Percentiles rank a stretch among this genome's conserved stretches.
These are phyloP conservation scores for Dicycla oo DNA, from an alignment of 2,888 invertebrate genomes.

Conservation along the genomic window DNA sequence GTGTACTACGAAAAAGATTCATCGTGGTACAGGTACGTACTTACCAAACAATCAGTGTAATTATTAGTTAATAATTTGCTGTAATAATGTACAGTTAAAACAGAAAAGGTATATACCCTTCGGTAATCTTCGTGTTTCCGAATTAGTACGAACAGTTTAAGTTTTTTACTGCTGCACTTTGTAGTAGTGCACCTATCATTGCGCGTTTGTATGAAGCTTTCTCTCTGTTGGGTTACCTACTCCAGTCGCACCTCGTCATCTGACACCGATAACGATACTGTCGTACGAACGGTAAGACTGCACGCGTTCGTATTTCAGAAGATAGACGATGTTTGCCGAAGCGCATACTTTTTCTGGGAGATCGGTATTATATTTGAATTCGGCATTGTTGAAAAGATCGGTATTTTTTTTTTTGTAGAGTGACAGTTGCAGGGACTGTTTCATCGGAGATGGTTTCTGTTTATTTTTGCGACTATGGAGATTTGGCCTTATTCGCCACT, in stretches of 20 bases:
- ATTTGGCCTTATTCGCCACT: constrained; percentile 85
- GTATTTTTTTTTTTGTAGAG: constrained; percentile 74
- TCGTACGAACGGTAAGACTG: too few species aligned
- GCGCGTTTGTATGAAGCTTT: not conserved
- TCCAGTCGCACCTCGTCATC: not conserved
- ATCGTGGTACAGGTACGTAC: constrained; percentile 93
- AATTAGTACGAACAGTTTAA: not conserved
- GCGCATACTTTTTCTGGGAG: not conserved
- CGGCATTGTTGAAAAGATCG: not conserved
- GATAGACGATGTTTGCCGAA: constrained; percentile 1
- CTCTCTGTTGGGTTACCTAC: not conserved
- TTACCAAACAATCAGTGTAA: not conserved
- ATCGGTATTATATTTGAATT: not conserved
- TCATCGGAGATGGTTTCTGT: constrained; percentile 88
- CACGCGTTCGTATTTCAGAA: not conserved
- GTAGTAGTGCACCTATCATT: not conserved
- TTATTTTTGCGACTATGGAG: constrained; percentile 92
- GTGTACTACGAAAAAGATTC: constrained; percentile 92
- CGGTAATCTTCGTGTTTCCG: constrained; percentile 1
- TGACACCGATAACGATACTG: too few species aligned
- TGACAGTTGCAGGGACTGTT: constrained; percentile 86
- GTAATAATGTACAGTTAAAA: not conserved
- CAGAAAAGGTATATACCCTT: not conserved
- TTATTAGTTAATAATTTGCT: not conserved
- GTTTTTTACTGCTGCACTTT: not conserved